Evolutionary conservation across 2,113 vertebrate species (phyloP).

Genomic region (Myiagra hebetior): DNA sequence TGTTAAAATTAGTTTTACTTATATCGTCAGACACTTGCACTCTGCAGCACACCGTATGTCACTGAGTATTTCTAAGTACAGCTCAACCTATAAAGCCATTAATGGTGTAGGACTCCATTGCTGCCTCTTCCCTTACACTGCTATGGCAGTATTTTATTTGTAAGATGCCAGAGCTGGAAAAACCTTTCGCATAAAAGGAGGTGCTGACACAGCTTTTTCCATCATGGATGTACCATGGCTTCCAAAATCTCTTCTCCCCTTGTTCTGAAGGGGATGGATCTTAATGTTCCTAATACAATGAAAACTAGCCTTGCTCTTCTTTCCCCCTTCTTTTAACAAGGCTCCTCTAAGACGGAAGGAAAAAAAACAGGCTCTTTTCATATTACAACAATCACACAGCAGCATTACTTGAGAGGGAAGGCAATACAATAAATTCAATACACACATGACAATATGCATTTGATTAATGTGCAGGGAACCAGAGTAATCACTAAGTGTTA

Average conservation of each 20-base stretch:
- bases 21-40: neutral
- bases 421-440: neutral
- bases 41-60: neutral
- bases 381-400: neutral
- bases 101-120: neutral
- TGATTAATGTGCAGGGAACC: neutral
- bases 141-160: neutral
- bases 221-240: neutral
- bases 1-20: neutral
- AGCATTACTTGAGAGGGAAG: neutral
- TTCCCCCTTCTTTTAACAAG: neutral
- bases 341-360: neutral
- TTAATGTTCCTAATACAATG: neutral
- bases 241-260: neutral
- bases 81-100: neutral
- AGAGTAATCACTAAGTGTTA: neutral
- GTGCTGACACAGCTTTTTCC: constrained; percentile 9
- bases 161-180: neutral
- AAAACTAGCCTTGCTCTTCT: neutral
- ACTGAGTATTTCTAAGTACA: neutral
- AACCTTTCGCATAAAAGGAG: neutral
- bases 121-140: neutral
- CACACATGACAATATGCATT: neutral
- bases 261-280: neutral
- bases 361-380: neutral